Percentiles rank a stretch among this genome's conserved stretches.
Conservation (phyloP, 2,113 vertebrate species). For the Anoura caudifer region DNA sequence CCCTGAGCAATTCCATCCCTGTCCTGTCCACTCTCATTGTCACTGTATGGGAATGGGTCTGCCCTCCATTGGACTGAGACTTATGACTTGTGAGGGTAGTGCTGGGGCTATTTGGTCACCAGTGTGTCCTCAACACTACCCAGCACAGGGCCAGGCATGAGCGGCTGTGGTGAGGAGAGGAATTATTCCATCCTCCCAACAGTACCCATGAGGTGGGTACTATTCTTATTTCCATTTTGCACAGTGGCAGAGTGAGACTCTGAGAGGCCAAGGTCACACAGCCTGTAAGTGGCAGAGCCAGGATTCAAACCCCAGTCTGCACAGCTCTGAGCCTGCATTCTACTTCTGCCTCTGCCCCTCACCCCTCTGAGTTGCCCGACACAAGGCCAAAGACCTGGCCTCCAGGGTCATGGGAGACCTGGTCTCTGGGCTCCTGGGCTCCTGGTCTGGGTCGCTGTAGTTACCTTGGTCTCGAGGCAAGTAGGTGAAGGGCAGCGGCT, state of each 20-base stretch:
- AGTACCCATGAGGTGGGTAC: neutral
- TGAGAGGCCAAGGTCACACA: neutral
- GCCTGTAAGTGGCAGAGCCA: neutral
- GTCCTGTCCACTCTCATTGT: neutral
- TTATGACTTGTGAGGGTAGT: neutral
- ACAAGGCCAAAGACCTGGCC: neutral
- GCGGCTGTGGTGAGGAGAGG: neutral
- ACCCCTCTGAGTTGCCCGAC: neutral
- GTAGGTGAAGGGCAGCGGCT: conserved; percentile 87
- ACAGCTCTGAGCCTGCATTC: neutral
- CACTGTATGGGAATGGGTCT: neutral
- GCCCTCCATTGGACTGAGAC: neutral
- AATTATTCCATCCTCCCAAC: neutral
- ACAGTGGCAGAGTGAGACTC: neutral
- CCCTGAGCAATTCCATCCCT: neutral
- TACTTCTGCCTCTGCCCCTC: neutral
- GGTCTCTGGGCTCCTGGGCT: too few relatives aligned
- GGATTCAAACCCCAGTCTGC: neutral
- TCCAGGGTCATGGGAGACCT: rapidly evolving
- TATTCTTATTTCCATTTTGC: neutral
- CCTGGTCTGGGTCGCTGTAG: too few relatives aligned
- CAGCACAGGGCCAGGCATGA: neutral
- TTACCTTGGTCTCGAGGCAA: conserved; percentile 86
- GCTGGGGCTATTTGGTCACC: neutral
- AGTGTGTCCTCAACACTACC: neutral